phyloP scores from a whole-genome alignment of 2,888 invertebrate genomes.

The Gnatocerus cornutus region DNA sequence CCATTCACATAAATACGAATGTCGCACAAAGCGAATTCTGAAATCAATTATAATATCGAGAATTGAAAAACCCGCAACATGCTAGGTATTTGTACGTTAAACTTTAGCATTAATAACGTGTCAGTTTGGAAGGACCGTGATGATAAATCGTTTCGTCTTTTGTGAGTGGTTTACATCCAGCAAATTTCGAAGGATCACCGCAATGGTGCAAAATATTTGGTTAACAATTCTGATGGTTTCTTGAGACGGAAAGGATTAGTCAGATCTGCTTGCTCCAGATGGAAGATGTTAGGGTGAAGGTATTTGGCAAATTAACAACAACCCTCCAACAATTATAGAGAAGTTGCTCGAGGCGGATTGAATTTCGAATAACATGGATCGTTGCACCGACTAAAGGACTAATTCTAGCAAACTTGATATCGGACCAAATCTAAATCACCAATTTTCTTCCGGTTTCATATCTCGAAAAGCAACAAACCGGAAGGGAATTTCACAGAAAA shows the following conservation, averaged over 20 bases:
- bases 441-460: constrained; percentile 39
- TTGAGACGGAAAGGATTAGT: constrained; percentile 22
- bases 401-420: constrained; percentile 45
- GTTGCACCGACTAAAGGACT: constrained; percentile 49
- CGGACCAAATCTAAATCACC: constrained; percentile 36
- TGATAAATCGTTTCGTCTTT: constrained; percentile 26
- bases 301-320: constrained; percentile 52
- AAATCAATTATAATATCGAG: neutral
- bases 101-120: constrained; percentile 24
- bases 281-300: constrained; percentile 33
- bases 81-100: constrained; percentile 19
- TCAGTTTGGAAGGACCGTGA: constrained; percentile 3
- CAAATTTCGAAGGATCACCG: constrained; percentile 23
- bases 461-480: constrained; percentile 25
- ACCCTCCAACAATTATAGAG: constrained; percentile 51
- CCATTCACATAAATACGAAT: neutral
- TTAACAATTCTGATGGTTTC: constrained; percentile 24
- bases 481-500: constrained; percentile 29
- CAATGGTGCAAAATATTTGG: constrained; percentile 27
- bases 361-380: constrained; percentile 50
- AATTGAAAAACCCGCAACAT: neutral
- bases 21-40: constrained; percentile 6
- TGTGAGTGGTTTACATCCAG: constrained; percentile 11
- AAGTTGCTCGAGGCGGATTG: constrained; percentile 49
- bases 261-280: constrained; percentile 22